Evolutionary conservation across 2,888 invertebrate species (phyloP).

Genomic region (Brachycybe producta): DNA sequence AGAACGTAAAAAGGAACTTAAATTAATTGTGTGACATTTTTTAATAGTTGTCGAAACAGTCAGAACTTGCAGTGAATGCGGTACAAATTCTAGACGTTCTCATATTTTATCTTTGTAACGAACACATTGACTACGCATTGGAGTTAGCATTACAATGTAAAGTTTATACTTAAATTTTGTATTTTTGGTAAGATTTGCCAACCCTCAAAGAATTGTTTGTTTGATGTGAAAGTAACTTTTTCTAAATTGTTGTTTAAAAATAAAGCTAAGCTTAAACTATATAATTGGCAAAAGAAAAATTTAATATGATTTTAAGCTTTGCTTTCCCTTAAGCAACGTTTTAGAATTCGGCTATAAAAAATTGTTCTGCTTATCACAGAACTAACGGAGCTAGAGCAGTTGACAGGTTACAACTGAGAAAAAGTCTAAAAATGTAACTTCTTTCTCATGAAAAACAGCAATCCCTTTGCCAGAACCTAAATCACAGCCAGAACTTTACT

Average conservation of each 20-base stretch:
- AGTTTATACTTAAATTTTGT: not conserved
- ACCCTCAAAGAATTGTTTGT: slow-evolving; percentile 4
- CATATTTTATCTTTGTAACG: slow-evolving; percentile 67
- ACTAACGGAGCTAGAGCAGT: no score
- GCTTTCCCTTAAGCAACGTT: no score
- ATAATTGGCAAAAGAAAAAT: no score
- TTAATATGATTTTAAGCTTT: no score
- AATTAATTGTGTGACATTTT: slow-evolving; percentile 26
- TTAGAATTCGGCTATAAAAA: no score
- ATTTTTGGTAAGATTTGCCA: slow-evolving; percentile 39
- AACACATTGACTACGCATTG: slow-evolving; percentile 92
- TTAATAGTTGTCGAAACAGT: slow-evolving; percentile 55
- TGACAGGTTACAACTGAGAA: no score
- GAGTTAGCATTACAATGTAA: slow-evolving; percentile 66
- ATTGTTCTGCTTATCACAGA: no score
- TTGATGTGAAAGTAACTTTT: no score
- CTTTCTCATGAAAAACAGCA: no score
- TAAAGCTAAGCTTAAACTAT: no score
- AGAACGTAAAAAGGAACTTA: not conserved
- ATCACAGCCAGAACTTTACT: slow-evolving; percentile 74
- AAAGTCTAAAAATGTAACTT: no score
- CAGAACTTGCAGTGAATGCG: slow-evolving; percentile 64
- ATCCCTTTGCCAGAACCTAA: slow-evolving; percentile 52
- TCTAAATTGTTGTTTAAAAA: no score
- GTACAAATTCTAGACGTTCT: slow-evolving; percentile 69